Evolutionary conservation across 2,888 invertebrate species (phyloP), one percentile per base, ranked within the genome.

Genomic region (Molanna angustata): DNA sequence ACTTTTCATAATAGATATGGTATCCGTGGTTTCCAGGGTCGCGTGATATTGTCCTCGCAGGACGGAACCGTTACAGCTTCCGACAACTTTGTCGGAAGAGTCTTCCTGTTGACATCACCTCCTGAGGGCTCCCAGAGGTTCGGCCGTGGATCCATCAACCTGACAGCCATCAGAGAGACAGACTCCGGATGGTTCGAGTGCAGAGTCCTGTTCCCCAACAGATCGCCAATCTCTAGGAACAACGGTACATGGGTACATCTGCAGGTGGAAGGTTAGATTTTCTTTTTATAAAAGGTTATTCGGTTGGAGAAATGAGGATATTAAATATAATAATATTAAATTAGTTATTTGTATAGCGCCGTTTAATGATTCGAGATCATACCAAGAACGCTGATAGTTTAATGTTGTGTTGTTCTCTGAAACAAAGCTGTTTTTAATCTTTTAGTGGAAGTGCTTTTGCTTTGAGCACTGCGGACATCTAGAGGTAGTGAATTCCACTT

Each of bases 151-250:
- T 78, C 79, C 61, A 83, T 93, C 63, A 93, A 94, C 76, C 77
- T 95, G 60, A 91, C 89, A 51, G 84, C 89, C 61, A 90, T 94
- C 63, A 80, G 90, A 59, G 92, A 92, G 71, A 83, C 88, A 45
- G 95, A 95, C 72, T 86, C 88, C 65, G 95, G 94, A 61, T 90
- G 91, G 83, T 95, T 91, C 74, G 90, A 92, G 74, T 95, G 95
- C 74, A 85, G 83, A 67, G 86, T 94, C 59, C 81, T 86, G 65
- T 94, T 92, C 69, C 88, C 94, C 56, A 92, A 93, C 72, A 83
- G 93, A 63, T 83, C 88, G 49, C 91, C 92, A n/a, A 87, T 86
- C 61, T 81, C 85, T 20, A 80, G 88, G 60, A 87, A 88, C 68
- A 94, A 94, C 72, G 94, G 94, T 60, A 93, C 94, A 18, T 90